Percentiles rank a stretch among this genome's conserved stretches.
Evolutionary conservation across 2,797 vertebrate genomes (phyloP).

Genomic region (Gephyroberyx darwinii): DNA sequence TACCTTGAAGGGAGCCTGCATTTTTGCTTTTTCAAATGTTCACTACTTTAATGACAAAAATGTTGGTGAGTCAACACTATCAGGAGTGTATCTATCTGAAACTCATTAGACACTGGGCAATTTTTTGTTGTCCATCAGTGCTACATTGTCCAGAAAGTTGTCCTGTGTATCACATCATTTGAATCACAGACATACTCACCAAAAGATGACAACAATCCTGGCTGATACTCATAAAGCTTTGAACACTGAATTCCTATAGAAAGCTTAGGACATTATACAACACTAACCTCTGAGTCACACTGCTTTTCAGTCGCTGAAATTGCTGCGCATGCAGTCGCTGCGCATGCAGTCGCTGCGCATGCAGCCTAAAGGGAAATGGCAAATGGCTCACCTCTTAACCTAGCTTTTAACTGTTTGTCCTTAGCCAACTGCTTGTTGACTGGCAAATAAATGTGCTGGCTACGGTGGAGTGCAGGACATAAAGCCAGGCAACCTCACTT

Average conservation of each 20-base stretch:
- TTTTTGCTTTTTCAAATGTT: no score
- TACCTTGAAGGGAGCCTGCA: no score
- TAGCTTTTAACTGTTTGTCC: conserved; percentile 10
- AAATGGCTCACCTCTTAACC: conserved; percentile 27
- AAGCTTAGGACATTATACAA: background rate
- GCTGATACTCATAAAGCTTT: background rate
- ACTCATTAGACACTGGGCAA: no score
- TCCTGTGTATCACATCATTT: no score
- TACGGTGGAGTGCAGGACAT: background rate
- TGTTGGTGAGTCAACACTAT: background rate
- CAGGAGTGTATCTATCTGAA: background rate
- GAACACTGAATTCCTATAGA: background rate
- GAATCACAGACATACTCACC: no score
- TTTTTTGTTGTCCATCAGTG: no score
- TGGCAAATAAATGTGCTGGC: conserved; percentile 11
- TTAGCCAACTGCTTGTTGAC: conserved; percentile 15
- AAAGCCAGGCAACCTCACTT: background rate
- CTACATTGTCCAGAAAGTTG: no score
- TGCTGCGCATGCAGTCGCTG: background rate
- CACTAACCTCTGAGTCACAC: background rate
- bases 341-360: background rate
- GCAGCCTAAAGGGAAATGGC: background rate
- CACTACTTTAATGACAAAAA: background rate
- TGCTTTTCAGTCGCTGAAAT: background rate
- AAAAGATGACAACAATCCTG: no score